Conservation (phyloP, 2,113 vertebrate genomes). For the Cottus gobio region DNA sequence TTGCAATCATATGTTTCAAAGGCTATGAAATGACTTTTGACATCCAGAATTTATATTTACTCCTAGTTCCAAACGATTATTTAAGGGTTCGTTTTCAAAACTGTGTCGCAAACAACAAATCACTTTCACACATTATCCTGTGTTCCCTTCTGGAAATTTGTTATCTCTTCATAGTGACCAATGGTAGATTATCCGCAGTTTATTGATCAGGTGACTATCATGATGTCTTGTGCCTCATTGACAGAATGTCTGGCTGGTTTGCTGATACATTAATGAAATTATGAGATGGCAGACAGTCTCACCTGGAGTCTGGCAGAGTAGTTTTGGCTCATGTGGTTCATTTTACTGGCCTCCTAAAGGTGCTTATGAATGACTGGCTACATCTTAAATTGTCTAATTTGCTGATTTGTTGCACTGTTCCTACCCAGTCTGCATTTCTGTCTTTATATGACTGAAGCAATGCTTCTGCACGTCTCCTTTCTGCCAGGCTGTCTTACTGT, state of each 20-base stretch:
- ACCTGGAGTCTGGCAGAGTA: not conserved
- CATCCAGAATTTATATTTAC: constrained; percentile 25
- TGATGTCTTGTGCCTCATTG: not conserved
- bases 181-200: not conserved
- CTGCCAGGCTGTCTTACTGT: no score
- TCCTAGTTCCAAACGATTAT: not conserved
- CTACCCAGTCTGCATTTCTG: not conserved
- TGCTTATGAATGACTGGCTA: constrained; percentile 1
- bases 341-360: not conserved
- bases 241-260: not conserved
- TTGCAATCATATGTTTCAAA: constrained; percentile 39
- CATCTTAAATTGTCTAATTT: not conserved
- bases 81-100: not conserved
- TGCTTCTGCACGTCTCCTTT: not conserved
- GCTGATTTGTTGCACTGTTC: not conserved
- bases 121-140: not conserved
- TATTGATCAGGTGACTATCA: constrained; percentile 1
- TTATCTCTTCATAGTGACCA: not conserved
- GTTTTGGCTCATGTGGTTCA: not conserved
- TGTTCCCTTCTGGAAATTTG: not conserved
- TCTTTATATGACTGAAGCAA: not conserved
- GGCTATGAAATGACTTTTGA: constrained; percentile 8
- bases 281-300: not conserved
- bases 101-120: not conserved
- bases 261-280: not conserved